phyloP scores from a whole-genome alignment of 2,888 invertebrate genomes.

The Odontocolon sp. region DNA sequence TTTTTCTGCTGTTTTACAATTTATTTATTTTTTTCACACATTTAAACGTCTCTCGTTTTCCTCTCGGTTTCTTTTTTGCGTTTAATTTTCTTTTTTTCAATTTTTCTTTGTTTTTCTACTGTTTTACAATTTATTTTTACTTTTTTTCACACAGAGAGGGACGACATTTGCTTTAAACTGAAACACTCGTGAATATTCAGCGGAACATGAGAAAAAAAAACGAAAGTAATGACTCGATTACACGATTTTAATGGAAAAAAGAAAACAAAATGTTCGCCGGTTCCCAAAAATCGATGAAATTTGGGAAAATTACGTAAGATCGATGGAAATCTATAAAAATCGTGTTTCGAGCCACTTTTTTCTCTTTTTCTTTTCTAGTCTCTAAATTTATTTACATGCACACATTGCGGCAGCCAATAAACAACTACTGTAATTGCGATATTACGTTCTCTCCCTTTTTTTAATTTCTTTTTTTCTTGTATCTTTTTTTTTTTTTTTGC shows the following conservation, averaged over 20 bases:
- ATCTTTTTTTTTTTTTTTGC: slow-evolving; percentile 4
- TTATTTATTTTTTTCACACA: slow-evolving; percentile 15
- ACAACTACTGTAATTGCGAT: slow-evolving; percentile 47
- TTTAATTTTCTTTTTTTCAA: neutral
- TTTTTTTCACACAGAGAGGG: slow-evolving; percentile 15
- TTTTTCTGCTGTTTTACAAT: slow-evolving; percentile 6
- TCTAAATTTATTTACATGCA: slow-evolving; percentile 70
- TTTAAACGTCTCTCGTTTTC: slow-evolving; percentile 72
- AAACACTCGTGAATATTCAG: slow-evolving; percentile 53
- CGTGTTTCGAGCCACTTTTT: slow-evolving; percentile 69
- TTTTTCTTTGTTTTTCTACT: neutral
- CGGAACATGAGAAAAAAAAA: slow-evolving; percentile 36
- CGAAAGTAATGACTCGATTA: slow-evolving; percentile 31
- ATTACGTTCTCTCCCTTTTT: slow-evolving; percentile 47
- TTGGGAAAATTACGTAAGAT: neutral
- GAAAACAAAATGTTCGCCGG: slow-evolving; percentile 10
- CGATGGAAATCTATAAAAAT: neutral
- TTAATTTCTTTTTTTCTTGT: neutral
- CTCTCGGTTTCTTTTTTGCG: slow-evolving; percentile 1
- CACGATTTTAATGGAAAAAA: no score
- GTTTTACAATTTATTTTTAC: neutral
- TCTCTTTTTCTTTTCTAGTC: no score
- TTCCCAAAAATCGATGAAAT: neutral
- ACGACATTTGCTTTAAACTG: slow-evolving; percentile 16
- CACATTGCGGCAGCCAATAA: slow-evolving; percentile 71